A percentile compares a stretch with the other conserved stretches of the same genome.
phyloP scores from a whole-genome alignment of 2,888 invertebrate genomes.

The Mamestra brassicae region DNA sequence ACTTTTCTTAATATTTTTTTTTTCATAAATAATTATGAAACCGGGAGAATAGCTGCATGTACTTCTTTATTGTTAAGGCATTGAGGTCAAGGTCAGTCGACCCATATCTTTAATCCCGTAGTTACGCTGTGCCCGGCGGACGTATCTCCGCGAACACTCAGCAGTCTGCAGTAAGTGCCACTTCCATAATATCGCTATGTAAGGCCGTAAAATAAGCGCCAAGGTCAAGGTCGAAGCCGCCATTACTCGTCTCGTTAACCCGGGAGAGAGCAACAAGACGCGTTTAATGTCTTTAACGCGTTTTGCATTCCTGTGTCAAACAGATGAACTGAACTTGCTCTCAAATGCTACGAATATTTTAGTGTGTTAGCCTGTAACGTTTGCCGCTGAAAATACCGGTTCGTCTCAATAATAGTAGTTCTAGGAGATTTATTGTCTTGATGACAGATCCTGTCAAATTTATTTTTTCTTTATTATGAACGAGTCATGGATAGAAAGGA shows the following conservation, averaged over 20 bases:
- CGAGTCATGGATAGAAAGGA: background rate
- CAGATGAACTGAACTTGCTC: conserved; percentile 2
- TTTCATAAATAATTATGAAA: conserved; percentile 2
- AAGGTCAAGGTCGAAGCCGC: conserved; percentile 42
- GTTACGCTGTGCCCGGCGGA: background rate
- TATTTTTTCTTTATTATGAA: background rate
- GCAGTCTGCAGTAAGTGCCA: conserved; percentile 19
- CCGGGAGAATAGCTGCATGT: background rate
- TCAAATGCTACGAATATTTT: background rate
- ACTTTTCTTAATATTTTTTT: background rate
- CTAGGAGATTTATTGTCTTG: no score
- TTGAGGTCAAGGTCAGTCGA: conserved; percentile 4
- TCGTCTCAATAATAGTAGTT: background rate
- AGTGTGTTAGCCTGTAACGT: background rate
- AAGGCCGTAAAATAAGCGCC: conserved; percentile 18
- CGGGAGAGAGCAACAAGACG: conserved; percentile 29
- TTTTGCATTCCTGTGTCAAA: conserved; percentile 18
- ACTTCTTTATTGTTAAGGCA: background rate
- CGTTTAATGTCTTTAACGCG: conserved; percentile 16
- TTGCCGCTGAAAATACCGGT: background rate
- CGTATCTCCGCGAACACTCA: conserved; percentile 20
- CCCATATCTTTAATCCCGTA: conserved; percentile 5
- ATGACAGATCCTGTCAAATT: background rate
- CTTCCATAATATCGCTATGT: conserved; percentile 29
- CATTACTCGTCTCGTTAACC: conserved; percentile 33